Evolutionary conservation across 2,113 vertebrate species (phyloP).

Genomic region (Amblyopsis rosae): DNA sequence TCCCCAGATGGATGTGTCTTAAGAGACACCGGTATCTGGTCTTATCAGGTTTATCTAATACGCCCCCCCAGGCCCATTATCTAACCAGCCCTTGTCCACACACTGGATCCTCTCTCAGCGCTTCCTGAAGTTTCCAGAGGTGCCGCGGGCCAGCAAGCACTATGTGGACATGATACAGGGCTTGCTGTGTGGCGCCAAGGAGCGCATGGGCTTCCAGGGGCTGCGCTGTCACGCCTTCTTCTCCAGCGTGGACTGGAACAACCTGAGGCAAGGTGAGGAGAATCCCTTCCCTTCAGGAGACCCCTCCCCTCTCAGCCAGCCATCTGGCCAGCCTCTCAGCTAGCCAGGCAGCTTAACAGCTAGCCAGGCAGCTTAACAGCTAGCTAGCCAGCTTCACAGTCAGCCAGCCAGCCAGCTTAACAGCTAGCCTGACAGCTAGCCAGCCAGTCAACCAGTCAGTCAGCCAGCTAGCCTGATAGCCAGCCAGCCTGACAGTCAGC

Average conservation of each 20-base stretch:
- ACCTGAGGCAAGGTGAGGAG: constrained; percentile 85
- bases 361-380: too few species aligned
- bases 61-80: constrained; percentile 5
- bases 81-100: constrained; percentile 1
- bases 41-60: too few species aligned
- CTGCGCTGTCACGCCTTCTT: constrained; percentile 95
- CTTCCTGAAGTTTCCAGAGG: constrained; percentile 89
- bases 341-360: too few species aligned
- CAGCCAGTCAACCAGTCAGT: too few species aligned
- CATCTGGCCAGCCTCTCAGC: not conserved
- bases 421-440: too few species aligned
- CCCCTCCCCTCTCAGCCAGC: not conserved
- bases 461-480: too few species aligned
- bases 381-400: too few species aligned
- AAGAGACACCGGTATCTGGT: too few species aligned
- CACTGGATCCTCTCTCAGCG: constrained; percentile 60
- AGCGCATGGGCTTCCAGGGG: constrained; percentile 86
- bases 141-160: constrained; percentile 82
- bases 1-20: too few species aligned
- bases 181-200: constrained; percentile 85
- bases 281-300: constrained; percentile 13
- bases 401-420: too few species aligned
- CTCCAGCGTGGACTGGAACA: constrained; percentile 85
- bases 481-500: too few species aligned
- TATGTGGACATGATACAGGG: constrained; percentile 91